phyloP scores from a whole-genome alignment of 2,888 invertebrate genomes.

The Diarsia mendica region DNA sequence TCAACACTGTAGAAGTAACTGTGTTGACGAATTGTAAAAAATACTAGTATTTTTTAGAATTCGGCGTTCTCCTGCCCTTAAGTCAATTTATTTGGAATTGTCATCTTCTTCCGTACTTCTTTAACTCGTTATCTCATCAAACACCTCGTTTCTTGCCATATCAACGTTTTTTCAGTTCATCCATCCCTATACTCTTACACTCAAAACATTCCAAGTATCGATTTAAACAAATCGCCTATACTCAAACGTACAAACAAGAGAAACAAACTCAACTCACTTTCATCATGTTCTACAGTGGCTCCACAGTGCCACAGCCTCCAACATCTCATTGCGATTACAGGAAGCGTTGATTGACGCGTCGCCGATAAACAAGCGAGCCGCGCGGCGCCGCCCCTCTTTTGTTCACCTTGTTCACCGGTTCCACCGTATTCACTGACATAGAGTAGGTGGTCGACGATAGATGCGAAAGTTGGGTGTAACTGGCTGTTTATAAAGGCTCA shows the following conservation, averaged over 20 bases:
- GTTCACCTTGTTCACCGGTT: conserved; percentile 53
- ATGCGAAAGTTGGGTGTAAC: neutral
- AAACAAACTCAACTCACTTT: conserved; percentile 33
- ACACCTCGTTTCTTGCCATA: too few species aligned
- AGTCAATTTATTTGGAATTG: too few species aligned
- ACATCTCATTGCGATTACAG: conserved; percentile 63
- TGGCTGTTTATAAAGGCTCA: neutral
- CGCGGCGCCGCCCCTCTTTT: conserved; percentile 74
- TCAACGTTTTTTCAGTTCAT: too few species aligned
- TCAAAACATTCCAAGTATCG: neutral
- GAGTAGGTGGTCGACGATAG: conserved; percentile 21
- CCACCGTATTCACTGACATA: conserved; percentile 35
- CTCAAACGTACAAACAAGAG: neutral
- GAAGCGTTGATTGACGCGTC: conserved; percentile 80
- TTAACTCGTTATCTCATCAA: too few species aligned
- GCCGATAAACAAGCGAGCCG: conserved; percentile 78
- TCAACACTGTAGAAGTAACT: too few species aligned
- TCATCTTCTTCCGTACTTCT: too few species aligned
- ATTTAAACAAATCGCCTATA: conserved; percentile 6
- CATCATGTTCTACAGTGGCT: conserved; percentile 24
- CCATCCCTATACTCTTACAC: too few species aligned
- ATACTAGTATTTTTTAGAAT: too few species aligned
- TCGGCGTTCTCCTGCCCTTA: too few species aligned
- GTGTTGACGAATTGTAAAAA: too few species aligned
- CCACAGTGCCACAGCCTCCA: conserved; percentile 44